These are phyloP conservation scores for Epinephelus awoara DNA, from an alignment of 2,797 vertebrate species.

Conservation along the genomic window DNA sequence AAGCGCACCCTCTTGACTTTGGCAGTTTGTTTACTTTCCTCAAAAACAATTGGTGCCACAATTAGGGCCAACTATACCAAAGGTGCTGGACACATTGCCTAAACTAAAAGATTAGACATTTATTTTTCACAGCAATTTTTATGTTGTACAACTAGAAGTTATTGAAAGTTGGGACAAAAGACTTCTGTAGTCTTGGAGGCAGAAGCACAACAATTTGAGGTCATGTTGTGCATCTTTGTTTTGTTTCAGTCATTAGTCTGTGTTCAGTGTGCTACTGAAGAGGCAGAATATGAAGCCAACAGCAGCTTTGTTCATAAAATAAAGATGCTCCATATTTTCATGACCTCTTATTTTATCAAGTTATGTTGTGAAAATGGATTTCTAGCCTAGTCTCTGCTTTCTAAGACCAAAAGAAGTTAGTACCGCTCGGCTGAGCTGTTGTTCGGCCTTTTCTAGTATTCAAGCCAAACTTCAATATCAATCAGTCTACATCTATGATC, in stretches of 20 bases:
- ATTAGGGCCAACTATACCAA: too few species aligned
- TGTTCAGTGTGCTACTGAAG: background rate
- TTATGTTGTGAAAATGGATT: background rate
- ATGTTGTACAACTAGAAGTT: too few species aligned
- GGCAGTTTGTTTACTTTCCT: too few species aligned
- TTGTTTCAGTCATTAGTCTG: too few species aligned
- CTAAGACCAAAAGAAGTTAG: background rate
- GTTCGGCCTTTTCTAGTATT: conserved; percentile 29
- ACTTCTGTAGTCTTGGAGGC: background rate
- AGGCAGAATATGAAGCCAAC: background rate
- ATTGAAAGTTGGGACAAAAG: background rate
- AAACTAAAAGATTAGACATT: too few species aligned
- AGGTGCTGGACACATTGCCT: too few species aligned
- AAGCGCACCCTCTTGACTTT: too few species aligned
- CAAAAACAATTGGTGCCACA: too few species aligned
- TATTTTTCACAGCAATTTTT: too few species aligned
- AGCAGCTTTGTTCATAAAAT: background rate
- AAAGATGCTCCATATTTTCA: background rate
- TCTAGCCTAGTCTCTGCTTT: conserved; percentile 5
- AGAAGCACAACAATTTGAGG: background rate
- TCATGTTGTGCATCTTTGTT: background rate
- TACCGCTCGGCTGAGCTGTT: background rate
- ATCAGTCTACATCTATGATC: conserved; percentile 53
- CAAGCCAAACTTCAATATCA: conserved; percentile 50
- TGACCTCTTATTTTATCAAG: background rate